A percentile compares a stretch with the other conserved stretches of the same genome.
Conservation (phyloP, 92 coral and sea anemone species). For the Siderastrea radians region DNA sequence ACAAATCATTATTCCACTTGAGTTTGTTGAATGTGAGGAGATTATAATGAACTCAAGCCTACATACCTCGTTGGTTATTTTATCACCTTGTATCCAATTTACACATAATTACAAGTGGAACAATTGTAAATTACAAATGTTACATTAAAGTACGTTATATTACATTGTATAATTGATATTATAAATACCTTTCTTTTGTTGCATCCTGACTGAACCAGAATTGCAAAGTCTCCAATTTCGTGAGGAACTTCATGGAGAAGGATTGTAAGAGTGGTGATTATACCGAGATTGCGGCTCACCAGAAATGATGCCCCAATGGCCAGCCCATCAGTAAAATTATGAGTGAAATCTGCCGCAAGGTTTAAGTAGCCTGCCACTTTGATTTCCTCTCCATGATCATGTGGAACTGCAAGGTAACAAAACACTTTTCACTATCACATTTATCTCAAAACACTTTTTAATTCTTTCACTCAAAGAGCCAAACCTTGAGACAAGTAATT, state of each 20-base stretch:
- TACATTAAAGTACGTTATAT: no score
- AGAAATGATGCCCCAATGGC: slow-evolving; percentile 99
- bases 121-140: no score
- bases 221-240: slow-evolving; percentile 99
- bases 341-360: slow-evolving; percentile 98
- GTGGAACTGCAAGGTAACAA: slow-evolving; percentile 17
- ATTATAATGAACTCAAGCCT: no score
- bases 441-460: not conserved
- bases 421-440: not conserved
- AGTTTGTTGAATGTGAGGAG: no score
- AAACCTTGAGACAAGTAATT: no score
- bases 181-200: slow-evolving; percentile 83
- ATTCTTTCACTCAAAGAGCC: no score
- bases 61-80: no score
- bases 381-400: slow-evolving; percentile 74
- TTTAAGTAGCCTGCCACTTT: slow-evolving; percentile 99
- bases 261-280: slow-evolving; percentile 94
- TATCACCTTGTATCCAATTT: no score
- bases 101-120: no score
- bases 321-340: slow-evolving; percentile 97
- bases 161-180: no score
- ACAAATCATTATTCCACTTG: no score
- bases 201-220: slow-evolving; percentile 97
- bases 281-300: slow-evolving; percentile 92
- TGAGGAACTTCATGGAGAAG: slow-evolving; percentile 98